A percentile compares a stretch with the other conserved stretches of the same genome.
phyloP scores from a whole-genome alignment of 1,140 invertebrate species.

The Psilanteris sp. region DNA sequence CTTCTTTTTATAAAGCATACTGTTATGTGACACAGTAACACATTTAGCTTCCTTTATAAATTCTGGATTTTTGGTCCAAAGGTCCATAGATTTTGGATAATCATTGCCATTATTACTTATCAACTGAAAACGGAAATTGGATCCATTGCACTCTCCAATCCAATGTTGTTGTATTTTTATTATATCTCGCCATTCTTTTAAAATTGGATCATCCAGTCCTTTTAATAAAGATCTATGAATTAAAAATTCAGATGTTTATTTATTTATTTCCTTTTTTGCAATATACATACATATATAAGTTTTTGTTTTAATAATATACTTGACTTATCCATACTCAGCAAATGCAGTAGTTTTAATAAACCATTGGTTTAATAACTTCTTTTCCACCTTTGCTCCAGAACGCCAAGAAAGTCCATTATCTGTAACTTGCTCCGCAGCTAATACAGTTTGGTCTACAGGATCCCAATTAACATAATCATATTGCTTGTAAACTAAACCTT shows the following conservation, averaged over 20 bases:
- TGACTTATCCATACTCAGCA: constrained; percentile 88
- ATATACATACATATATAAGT: too few relatives aligned
- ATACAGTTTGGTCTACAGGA: constrained; percentile 97
- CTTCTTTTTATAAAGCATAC: constrained; percentile 79
- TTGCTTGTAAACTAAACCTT: constrained; percentile 92
- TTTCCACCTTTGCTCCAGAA: constrained; percentile 97
- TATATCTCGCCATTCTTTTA: constrained; percentile 91
- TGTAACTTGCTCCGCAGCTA: constrained; percentile 99
- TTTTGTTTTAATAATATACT: neutral
- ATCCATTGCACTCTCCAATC: constrained; percentile 96
- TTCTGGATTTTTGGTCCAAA: constrained; percentile 91
- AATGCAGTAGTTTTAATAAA: constrained; percentile 95
- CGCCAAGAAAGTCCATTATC: constrained; percentile 95
- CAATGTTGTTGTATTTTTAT: constrained; percentile 95
- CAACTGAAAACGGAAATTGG: constrained; percentile 86
- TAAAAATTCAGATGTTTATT: neutral
- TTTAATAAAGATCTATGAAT: constrained; percentile 81
- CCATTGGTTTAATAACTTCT: constrained; percentile 95
- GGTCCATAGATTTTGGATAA: constrained; percentile 78
- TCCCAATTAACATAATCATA: constrained; percentile 98
- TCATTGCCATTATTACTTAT: constrained; percentile 74
- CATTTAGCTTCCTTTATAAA: constrained; percentile 85
- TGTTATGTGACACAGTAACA: constrained; percentile 81
- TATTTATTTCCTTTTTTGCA: too few relatives aligned
- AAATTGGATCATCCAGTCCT: constrained; percentile 85